These are phyloP conservation scores for Meganola albula DNA, from an alignment of 2,888 invertebrate species.

Conservation along the genomic window DNA sequence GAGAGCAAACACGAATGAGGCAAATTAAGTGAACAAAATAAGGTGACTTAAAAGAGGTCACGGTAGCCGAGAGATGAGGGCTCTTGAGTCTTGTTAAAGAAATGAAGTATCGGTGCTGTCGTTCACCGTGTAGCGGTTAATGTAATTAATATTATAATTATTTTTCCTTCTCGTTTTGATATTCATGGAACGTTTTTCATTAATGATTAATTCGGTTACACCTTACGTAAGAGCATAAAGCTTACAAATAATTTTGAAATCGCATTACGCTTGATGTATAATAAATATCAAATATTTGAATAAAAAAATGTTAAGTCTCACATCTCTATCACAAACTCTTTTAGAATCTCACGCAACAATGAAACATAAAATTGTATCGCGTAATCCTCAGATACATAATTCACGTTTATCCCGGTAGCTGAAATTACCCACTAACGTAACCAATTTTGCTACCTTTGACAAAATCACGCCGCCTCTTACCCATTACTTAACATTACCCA, in stretches of 20 bases:
- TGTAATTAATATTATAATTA: constrained; percentile 64
- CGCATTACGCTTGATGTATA: too few relatives aligned
- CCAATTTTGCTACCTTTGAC: constrained; percentile 78
- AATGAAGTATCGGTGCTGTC: constrained; percentile 37
- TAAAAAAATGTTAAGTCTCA: too few relatives aligned
- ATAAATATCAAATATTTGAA: too few relatives aligned
- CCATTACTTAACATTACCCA: constrained; percentile 76
- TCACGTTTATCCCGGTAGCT: constrained; percentile 51
- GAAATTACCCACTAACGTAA: constrained; percentile 70
- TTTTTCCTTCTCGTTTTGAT: constrained; percentile 38
- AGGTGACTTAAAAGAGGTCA: constrained; percentile 66
- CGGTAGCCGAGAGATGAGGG: constrained; percentile 39
- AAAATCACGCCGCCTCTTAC: constrained; percentile 66
- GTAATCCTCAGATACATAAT: constrained; percentile 48
- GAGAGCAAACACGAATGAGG: constrained; percentile 67
- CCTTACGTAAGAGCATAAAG: constrained; percentile 28
- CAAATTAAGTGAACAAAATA: constrained; percentile 74
- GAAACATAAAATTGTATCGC: constrained; percentile 23
- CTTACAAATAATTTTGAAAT: constrained; percentile 27
- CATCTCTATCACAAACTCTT: constrained; percentile 7
- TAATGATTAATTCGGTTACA: constrained; percentile 40
- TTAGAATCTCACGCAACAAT: constrained; percentile 8
- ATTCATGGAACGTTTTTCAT: constrained; percentile 33
- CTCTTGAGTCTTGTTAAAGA: constrained; percentile 47
- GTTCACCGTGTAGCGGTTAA: constrained; percentile 31